A percentile compares a stretch with the other conserved stretches of the same genome.
phyloP scores from a whole-genome alignment of 2,888 invertebrate genomes.

The Synergus gifuensis region DNA sequence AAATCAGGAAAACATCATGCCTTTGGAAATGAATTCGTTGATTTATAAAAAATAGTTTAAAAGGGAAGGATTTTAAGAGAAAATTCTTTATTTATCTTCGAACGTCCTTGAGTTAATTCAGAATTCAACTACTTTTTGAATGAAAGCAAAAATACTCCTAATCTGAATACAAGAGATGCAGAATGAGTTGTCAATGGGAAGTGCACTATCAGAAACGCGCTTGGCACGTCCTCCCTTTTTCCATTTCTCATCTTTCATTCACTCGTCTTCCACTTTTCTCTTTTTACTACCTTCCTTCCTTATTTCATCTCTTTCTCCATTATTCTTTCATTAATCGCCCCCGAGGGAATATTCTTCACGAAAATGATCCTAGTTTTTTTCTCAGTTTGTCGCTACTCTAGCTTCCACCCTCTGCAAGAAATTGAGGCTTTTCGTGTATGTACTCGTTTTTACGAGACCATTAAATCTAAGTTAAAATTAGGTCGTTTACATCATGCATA shows the following conservation, averaged over 20 bases:
- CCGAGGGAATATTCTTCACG: slow-evolving; percentile 4
- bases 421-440: slow-evolving; percentile 16
- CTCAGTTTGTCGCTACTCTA: neutral
- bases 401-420: slow-evolving; percentile 5
- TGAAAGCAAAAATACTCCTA: slow-evolving; percentile 44
- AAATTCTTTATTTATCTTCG: neutral
- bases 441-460: slow-evolving; percentile 28
- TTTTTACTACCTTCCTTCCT: neutral
- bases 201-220: slow-evolving; percentile 72
- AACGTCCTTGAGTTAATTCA: neutral
- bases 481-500: slow-evolving; percentile 35
- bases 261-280: slow-evolving; percentile 43
- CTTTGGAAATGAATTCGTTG: neutral
- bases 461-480: slow-evolving; percentile 36
- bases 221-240: slow-evolving; percentile 63
- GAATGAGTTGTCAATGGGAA: slow-evolving; percentile 74
- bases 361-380: slow-evolving; percentile 52
- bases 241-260: slow-evolving; percentile 54
- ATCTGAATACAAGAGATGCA: slow-evolving; percentile 67
- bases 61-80: neutral
- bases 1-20: no score
- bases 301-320: neutral
- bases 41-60: neutral
- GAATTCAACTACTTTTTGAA: neutral
- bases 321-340: neutral